These are phyloP conservation scores for Caligus rogercresseyi DNA, from an alignment of 1,140 invertebrate species.

Conservation along the genomic window DNA sequence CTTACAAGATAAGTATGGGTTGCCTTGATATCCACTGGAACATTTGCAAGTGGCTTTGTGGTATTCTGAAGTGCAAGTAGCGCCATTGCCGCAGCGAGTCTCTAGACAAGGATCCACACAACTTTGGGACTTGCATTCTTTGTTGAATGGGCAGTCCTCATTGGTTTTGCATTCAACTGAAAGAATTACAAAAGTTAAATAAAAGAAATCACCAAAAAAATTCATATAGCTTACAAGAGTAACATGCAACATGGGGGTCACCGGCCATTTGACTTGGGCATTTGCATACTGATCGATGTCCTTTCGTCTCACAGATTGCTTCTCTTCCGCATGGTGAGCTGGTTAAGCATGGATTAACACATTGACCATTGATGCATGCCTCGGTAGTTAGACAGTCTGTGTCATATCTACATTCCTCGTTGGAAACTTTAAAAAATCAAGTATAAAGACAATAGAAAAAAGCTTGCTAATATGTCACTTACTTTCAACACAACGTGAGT, in stretches of 20 bases:
- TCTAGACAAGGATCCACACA: constrained; percentile 25
- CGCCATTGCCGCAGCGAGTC: constrained; percentile 53
- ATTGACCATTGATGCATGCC: constrained; percentile 60
- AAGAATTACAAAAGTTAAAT: constrained; percentile 28
- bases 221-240: constrained; percentile 6
- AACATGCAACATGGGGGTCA: constrained; percentile 12
- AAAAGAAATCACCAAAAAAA: background rate
- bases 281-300: constrained; percentile 50
- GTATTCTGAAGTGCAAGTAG: constrained; percentile 38
- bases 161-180: constrained; percentile 25
- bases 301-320: constrained; percentile 54
- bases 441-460: background rate
- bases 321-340: constrained; percentile 58
- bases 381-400: constrained; percentile 54
- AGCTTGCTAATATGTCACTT: background rate
- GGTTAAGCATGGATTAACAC: constrained; percentile 57
- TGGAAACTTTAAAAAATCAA: constrained; percentile 24
- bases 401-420: constrained; percentile 57
- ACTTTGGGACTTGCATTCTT: constrained; percentile 26
- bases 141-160: constrained; percentile 25
- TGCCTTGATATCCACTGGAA: constrained; percentile 52
- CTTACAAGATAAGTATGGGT: constrained; percentile 40
- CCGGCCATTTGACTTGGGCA: constrained; percentile 49
- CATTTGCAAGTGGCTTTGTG: constrained; percentile 57
- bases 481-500: constrained; percentile 44